Conservation (phyloP, 2,888 invertebrate genomes). For the Lacanobia oleracea region DNA sequence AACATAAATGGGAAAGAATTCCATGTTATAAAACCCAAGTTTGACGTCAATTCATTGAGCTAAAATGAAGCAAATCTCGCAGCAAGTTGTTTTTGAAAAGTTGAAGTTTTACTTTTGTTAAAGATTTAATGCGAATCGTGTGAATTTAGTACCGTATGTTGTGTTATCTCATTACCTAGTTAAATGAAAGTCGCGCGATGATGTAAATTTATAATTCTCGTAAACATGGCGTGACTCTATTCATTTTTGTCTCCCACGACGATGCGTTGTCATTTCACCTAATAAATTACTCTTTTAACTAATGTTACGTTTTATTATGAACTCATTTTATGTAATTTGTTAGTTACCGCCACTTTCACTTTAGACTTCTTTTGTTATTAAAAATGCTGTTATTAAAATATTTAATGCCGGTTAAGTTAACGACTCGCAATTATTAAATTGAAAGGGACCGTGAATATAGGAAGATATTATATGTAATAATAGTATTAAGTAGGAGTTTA, state of each 20-base stretch:
- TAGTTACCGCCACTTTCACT: slow-evolving; percentile 69
- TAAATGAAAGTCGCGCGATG: slow-evolving; percentile 82
- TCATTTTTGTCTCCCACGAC: slow-evolving; percentile 87
- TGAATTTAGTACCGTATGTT: slow-evolving; percentile 45
- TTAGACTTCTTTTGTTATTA: slow-evolving; percentile 48
- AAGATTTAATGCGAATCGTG: slow-evolving; percentile 37
- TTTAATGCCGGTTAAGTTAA: slow-evolving; percentile 23
- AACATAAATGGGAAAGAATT: neutral
- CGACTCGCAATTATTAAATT: slow-evolving; percentile 21
- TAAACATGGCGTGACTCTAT: slow-evolving; percentile 81
- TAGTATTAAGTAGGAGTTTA: neutral
- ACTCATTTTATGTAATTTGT: slow-evolving; percentile 67
- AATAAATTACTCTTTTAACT: slow-evolving; percentile 77
- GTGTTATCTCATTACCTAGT: slow-evolving; percentile 63
- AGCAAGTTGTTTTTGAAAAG: slow-evolving; percentile 12
- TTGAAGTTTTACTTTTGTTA: slow-evolving; percentile 17
- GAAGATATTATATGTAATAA: neutral
- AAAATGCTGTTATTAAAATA: slow-evolving; percentile 27
- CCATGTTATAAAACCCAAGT: neutral
- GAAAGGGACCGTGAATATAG: slow-evolving; percentile 8
- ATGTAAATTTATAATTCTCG: slow-evolving; percentile 79
- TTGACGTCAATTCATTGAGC: slow-evolving; percentile 7
- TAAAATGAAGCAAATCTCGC: slow-evolving; percentile 5
- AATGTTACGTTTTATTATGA: slow-evolving; percentile 75
- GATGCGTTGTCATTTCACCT: slow-evolving; percentile 78